These are phyloP conservation scores for Heteractis magnifica DNA, from an alignment of 92 coral and sea anemone genomes.

Conservation along the genomic window DNA sequence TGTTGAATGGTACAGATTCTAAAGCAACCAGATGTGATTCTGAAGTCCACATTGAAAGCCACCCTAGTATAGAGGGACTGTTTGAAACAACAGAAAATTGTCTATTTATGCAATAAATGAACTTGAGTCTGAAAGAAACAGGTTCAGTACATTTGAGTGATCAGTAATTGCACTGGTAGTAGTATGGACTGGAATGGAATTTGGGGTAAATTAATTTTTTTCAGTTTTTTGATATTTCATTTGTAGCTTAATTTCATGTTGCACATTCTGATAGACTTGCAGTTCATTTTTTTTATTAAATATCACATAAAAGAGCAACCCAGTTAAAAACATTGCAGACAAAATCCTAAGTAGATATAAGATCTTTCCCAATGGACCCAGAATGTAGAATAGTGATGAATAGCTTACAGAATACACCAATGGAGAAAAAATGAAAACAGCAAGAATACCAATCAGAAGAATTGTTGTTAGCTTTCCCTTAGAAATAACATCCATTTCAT, in stretches of 20 bases:
- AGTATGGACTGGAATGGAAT: no score
- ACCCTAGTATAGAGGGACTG: no score
- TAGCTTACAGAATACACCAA: neutral
- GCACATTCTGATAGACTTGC: constrained; percentile 45
- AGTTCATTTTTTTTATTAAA: constrained; percentile 38
- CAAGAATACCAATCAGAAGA: neutral
- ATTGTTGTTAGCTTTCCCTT: neutral
- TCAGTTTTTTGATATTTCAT: constrained; percentile 28
- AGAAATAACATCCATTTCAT: neutral
- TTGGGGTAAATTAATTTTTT: neutral
- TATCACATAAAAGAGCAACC: constrained; percentile 45
- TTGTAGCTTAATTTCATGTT: constrained; percentile 41
- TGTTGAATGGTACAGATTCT: no score
- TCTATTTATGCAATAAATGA: no score
- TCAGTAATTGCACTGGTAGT: no score
- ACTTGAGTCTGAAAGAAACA: no score
- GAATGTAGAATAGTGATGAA: neutral
- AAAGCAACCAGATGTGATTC: no score
- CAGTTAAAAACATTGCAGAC: constrained; percentile 35
- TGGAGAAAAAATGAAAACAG: neutral
- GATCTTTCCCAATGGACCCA: constrained; percentile 5
- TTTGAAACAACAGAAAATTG: no score
- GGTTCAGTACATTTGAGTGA: neutral
- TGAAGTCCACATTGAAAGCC: no score
- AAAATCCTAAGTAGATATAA: constrained; percentile 39